Evolutionary conservation across 2,888 invertebrate species (phyloP).

Genomic region (Mesochorus sp.): DNA sequence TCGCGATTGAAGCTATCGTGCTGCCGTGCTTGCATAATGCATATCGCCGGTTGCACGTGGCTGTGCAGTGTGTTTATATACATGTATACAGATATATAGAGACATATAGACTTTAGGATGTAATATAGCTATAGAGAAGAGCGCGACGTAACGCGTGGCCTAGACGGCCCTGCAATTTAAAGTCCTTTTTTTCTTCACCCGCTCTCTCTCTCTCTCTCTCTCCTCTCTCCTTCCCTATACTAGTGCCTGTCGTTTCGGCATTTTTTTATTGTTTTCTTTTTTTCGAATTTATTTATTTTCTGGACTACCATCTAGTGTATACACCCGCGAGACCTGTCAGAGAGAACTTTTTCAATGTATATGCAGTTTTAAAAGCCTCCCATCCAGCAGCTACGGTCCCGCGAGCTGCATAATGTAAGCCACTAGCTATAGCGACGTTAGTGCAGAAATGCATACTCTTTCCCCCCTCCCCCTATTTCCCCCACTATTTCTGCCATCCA

Average conservation of each 20-base stretch:
- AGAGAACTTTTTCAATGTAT: constrained; percentile 74
- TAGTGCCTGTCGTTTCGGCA: constrained; percentile 26
- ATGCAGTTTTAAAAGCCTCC: constrained; percentile 69
- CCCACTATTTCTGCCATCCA: neutral
- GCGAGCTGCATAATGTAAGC: constrained; percentile 72
- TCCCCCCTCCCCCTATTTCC: too few species aligned
- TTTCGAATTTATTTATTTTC: constrained; percentile 25
- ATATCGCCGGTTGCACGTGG: constrained; percentile 60
- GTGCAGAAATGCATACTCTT: constrained; percentile 51
- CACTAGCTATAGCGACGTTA: constrained; percentile 57
- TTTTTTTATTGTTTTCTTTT: constrained; percentile 43
- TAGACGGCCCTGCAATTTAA: constrained; percentile 70
- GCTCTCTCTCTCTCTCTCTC: constrained; percentile 4
- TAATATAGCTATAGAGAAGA: too few species aligned
- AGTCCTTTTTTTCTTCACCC: constrained; percentile 63
- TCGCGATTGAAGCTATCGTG: constrained; percentile 68
- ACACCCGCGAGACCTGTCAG: constrained; percentile 52
- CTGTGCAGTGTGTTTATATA: constrained; percentile 33
- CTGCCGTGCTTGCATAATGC: constrained; percentile 69
- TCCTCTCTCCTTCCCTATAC: constrained; percentile 42
- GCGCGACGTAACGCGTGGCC: constrained; percentile 44
- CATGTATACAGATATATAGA: constrained; percentile 32
- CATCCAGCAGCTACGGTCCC: constrained; percentile 40
- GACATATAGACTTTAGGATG: constrained; percentile 1
- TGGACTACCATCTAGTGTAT: constrained; percentile 37